These are phyloP conservation scores for Drosophila sp. DNA, from an alignment of 1,140 invertebrate species.

Conservation along the genomic window DNA sequence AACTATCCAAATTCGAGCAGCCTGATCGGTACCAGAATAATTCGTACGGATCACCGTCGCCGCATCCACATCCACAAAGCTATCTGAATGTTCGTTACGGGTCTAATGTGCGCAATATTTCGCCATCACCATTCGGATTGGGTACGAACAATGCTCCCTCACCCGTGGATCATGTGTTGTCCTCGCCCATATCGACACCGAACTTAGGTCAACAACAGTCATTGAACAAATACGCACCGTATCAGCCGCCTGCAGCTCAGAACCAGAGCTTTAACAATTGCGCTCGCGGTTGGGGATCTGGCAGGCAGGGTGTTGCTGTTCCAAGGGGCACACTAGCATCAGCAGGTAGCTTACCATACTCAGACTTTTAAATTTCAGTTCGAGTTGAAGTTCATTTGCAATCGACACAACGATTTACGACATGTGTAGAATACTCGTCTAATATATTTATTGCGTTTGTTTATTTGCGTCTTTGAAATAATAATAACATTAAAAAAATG, in stretches of 20 bases:
- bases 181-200: slow-evolving; percentile 28
- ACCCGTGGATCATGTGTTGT: background rate
- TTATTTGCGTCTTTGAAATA: slow-evolving; percentile 59
- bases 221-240: background rate
- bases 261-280: slow-evolving; percentile 90
- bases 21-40: slow-evolving; percentile 31
- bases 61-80: slow-evolving; percentile 40
- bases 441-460: slow-evolving; percentile 50
- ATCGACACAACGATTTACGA: slow-evolving; percentile 48
- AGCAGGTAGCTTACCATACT: slow-evolving; percentile 52
- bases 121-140: slow-evolving; percentile 48
- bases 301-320: background rate
- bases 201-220: slow-evolving; percentile 17
- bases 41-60: background rate
- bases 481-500: slow-evolving; percentile 42
- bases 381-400: slow-evolving; percentile 8
- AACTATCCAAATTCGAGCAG: slow-evolving; percentile 72
- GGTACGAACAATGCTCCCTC: background rate
- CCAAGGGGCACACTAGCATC: background rate
- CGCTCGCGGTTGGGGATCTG: slow-evolving; percentile 88
- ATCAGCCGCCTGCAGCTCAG: background rate
- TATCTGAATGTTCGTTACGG: slow-evolving; percentile 27
- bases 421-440: slow-evolving; percentile 24
- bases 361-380: slow-evolving; percentile 55
- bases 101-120: slow-evolving; percentile 46